phyloP scores from a whole-genome alignment of 2,113 vertebrate genomes.

The Colius striatus region DNA sequence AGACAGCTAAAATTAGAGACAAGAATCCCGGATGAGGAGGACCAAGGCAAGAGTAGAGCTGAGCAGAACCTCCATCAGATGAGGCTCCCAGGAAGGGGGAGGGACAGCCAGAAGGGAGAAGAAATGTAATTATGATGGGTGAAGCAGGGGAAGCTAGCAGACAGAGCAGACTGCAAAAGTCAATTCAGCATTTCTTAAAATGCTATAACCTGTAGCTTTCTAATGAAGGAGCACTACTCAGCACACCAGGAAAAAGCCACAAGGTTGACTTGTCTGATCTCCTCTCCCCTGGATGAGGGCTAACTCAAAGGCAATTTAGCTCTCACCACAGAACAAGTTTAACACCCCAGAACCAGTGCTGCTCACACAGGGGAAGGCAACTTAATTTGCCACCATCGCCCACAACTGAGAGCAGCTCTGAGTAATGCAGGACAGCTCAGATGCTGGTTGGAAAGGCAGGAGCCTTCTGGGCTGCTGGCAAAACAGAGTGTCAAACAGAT shows the following conservation, averaged over 20 bases:
- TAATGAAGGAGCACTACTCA: background rate
- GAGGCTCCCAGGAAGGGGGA: background rate
- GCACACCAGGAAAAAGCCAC: background rate
- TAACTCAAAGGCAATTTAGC: background rate
- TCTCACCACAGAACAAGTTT: constrained; percentile 15
- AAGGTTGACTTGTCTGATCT: background rate
- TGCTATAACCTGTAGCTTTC: background rate
- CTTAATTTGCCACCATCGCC: background rate
- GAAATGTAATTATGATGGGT: background rate
- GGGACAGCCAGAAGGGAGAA: background rate
- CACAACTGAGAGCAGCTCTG: background rate
- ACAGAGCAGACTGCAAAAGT: background rate
- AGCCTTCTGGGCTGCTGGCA: background rate
- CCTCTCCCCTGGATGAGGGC: background rate
- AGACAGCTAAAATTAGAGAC: constrained; percentile 56
- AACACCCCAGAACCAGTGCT: background rate
- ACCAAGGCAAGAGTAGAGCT: background rate
- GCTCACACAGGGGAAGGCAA: background rate
- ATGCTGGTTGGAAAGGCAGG: background rate
- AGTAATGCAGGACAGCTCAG: background rate
- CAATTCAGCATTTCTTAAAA: background rate
- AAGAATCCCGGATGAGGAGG: background rate
- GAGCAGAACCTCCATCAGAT: background rate
- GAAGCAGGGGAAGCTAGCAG: background rate
- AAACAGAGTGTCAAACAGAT: background rate